A percentile compares a stretch with the other conserved stretches of the same genome.
phyloP scores from a whole-genome alignment of 2,797 vertebrate genomes.

The Geotrypetes seraphini region DNA sequence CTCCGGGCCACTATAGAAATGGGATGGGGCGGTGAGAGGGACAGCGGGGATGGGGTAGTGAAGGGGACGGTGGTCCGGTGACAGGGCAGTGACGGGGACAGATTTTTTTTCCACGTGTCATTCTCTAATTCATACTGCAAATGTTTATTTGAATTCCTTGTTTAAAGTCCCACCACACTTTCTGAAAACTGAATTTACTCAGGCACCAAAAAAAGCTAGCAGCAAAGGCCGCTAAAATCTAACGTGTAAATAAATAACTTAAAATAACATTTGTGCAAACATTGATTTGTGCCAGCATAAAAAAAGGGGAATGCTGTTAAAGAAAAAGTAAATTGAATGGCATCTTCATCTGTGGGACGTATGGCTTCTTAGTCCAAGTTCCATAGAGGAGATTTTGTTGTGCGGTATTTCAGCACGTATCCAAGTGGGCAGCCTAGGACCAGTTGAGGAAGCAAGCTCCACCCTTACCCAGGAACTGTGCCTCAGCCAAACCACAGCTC shows the following conservation, averaged over 20 bases:
- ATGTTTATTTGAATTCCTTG: too few species aligned
- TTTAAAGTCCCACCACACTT: slow-evolving; percentile 9
- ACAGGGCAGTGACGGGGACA: too few species aligned
- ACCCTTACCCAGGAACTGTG: slow-evolving; percentile 50
- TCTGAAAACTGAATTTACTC: slow-evolving; percentile 28
- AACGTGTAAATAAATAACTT: slow-evolving; percentile 52
- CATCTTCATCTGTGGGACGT: slow-evolving; percentile 43
- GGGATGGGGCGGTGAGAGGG: too few species aligned
- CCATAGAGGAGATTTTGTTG: slow-evolving; percentile 54
- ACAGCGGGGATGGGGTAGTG: too few species aligned
- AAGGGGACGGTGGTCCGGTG: too few species aligned
- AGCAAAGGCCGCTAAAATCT: slow-evolving; percentile 33
- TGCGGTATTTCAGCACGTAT: slow-evolving; percentile 57
- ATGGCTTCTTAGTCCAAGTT: slow-evolving; percentile 45
- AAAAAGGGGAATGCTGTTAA: slow-evolving; percentile 45
- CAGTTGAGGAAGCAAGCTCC: slow-evolving; percentile 51
- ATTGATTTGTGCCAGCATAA: slow-evolving; percentile 40
- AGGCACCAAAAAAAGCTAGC: slow-evolving; percentile 33
- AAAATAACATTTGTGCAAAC: slow-evolving; percentile 62
- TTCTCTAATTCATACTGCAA: too few species aligned
- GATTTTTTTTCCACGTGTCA: too few species aligned
- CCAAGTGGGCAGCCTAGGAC: slow-evolving; percentile 51
- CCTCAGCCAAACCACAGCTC: slow-evolving; percentile 51
- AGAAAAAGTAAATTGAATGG: slow-evolving; percentile 52
- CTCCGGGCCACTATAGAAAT: too few species aligned